phyloP scores from a whole-genome alignment of 1,140 invertebrate genomes.

The Chironomus striatipennis region DNA sequence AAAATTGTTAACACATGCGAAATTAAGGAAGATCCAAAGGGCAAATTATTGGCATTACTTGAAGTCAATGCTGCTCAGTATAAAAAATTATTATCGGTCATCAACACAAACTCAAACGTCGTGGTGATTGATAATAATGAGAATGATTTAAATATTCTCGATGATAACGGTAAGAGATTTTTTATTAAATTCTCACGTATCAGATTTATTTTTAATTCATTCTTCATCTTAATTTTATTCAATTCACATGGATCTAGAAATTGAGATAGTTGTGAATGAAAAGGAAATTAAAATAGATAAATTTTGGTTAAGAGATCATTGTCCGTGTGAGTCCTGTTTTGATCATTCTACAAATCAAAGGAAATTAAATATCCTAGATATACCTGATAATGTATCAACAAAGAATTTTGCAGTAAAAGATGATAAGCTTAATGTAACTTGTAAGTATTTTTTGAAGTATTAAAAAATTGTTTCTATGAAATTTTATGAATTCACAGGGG shows the following conservation, averaged over 20 bases:
- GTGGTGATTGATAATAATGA: background rate
- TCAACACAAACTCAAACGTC: background rate
- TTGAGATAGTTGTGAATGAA: background rate
- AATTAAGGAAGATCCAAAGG: background rate
- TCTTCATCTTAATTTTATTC: background rate
- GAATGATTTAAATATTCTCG: background rate
- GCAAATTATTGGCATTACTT: background rate
- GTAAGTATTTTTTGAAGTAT: slow-evolving; percentile 27
- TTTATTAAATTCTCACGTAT: background rate
- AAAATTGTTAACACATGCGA: background rate
- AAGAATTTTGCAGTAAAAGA: background rate
- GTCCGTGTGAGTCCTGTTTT: slow-evolving; percentile 33
- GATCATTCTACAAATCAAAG: slow-evolving; percentile 35
- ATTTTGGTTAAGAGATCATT: slow-evolving; percentile 38
- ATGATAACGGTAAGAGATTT: background rate
- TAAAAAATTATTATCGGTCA: background rate
- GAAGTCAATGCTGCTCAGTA: background rate
- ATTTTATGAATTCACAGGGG: too few species aligned
- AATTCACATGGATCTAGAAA: background rate
- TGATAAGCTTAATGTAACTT: slow-evolving; percentile 27
- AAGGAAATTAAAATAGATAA: slow-evolving; percentile 27
- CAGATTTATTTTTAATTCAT: background rate
- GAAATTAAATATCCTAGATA: slow-evolving; percentile 34
- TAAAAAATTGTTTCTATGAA: too few species aligned
- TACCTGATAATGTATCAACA: slow-evolving; percentile 31